phyloP scores from a whole-genome alignment of 2,113 vertebrate genomes.

The Apus apus region DNA sequence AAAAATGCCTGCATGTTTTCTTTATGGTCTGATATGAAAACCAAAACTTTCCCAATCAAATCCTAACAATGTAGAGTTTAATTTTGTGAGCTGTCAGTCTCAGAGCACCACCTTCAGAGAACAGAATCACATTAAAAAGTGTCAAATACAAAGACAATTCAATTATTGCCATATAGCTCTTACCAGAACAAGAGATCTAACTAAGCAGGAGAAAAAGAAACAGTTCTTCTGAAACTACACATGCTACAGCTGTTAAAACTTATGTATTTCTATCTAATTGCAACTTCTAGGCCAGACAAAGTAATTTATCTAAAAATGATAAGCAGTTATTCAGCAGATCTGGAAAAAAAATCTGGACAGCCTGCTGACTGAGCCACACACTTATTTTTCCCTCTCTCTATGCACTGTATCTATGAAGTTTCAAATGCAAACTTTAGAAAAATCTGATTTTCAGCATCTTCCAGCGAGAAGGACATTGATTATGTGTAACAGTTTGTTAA shows the following conservation, averaged over 20 bases:
- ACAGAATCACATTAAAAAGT: background rate
- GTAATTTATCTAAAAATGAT: background rate
- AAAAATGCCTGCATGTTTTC: background rate
- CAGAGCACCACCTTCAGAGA: background rate
- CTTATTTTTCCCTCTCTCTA: background rate
- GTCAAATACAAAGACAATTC: background rate
- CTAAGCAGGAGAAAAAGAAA: background rate
- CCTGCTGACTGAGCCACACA: background rate
- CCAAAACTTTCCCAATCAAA: background rate
- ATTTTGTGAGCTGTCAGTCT: background rate
- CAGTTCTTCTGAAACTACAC: background rate
- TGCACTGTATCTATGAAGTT: background rate
- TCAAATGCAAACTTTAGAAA: background rate
- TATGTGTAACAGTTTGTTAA: background rate
- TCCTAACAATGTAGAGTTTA: background rate
- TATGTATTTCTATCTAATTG: background rate
- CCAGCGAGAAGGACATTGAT: background rate
- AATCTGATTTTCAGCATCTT: background rate
- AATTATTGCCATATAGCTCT: background rate
- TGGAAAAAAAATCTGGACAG: background rate
- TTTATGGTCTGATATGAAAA: background rate
- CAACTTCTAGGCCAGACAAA: background rate
- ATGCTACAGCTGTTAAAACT: background rate
- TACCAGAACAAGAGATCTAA: background rate
- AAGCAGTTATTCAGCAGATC: background rate